Evolutionary conservation across 37 sponge, comb jelly and placozoan genomes (phyloP).

Genomic region (Oopsacas minuta): DNA sequence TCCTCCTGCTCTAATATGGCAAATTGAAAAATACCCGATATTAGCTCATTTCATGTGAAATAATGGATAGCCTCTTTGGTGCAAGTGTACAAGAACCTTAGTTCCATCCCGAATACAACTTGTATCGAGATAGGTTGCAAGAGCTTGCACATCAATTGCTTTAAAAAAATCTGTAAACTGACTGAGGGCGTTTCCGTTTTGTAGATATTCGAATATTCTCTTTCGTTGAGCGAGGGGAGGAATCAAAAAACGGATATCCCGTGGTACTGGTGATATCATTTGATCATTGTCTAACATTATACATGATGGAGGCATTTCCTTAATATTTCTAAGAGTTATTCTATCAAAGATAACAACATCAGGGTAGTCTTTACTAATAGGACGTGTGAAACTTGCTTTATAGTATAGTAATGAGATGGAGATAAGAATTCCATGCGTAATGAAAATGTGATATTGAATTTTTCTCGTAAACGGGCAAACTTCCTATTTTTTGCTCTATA

Average conservation of each 20-base stretch:
- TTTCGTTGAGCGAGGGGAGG: background rate
- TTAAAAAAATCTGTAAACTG: background rate
- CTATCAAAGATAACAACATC: conserved; percentile 10
- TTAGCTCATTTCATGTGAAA: conserved; percentile 10
- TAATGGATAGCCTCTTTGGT: conserved; percentile 9
- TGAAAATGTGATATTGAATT: conserved; percentile 3
- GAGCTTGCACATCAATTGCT: background rate
- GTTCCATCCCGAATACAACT: background rate
- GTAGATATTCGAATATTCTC: background rate
- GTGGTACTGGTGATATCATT: background rate
- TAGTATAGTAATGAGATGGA: background rate
- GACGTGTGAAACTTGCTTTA: background rate
- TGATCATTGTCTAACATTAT: background rate
- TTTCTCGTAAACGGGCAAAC: background rate
- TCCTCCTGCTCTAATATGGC: conserved; percentile 1
- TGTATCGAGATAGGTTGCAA: background rate
- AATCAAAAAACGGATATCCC: background rate
- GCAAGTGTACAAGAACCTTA: background rate
- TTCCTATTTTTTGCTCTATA: conserved; percentile 18
- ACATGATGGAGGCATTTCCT: background rate
- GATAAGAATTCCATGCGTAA: conserved; percentile 11
- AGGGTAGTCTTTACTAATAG: background rate
- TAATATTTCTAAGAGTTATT: conserved; percentile 10
- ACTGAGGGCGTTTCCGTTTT: background rate
- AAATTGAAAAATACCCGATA: conserved; percentile 7